Evolutionary conservation across 2,888 invertebrate genomes (phyloP), one percentile per base, ranked within the genome.

Genomic region (Taenaris catops): DNA sequence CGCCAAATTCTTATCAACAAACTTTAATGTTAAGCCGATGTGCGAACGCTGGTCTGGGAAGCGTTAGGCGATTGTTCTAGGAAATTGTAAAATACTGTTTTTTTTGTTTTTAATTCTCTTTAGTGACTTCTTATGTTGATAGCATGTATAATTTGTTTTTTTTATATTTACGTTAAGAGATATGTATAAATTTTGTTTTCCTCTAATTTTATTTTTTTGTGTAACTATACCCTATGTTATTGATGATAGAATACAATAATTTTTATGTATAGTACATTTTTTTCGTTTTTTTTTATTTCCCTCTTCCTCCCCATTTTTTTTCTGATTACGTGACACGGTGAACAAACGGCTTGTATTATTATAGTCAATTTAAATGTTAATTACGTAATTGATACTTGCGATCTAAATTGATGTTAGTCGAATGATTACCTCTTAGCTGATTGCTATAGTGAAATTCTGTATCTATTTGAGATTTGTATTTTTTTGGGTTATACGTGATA

Each of bases 171-270:
- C 74, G 73, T 83, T 84, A 83, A 83, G 81, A 69, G 72, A 76
- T 83, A 81, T 81, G 80, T 83, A 83, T 80, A 83, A 84, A 81
- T 74, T 32, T 84, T 84, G 83, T 84, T 86, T 86, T 83, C 71
- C 67, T 73, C 59, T 83, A 80, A 84, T 83, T 81, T 83, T 86
- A 81, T 84, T 84, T 75, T 81, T 76, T 78, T 84, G 79, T 84
- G 83, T 84, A 81, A 81, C 73, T 80, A 80, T 80, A 79, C 76
- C 66, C 69, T 84, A 84, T 84, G 84, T 84, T 84, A 84, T 84
- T 79, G 81, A 83, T 75, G 67, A 84, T 84, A 86, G 80, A 86
- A 83, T 86, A 84, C 84, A 86, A 66, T 84, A 76, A 81, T 83
- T 84, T 83, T 83, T 84, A 86, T 84, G 84, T 86, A 86, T 79